Evolutionary conservation across 2,888 invertebrate genomes (phyloP).

Genomic region (Augochlorella aurata): DNA sequence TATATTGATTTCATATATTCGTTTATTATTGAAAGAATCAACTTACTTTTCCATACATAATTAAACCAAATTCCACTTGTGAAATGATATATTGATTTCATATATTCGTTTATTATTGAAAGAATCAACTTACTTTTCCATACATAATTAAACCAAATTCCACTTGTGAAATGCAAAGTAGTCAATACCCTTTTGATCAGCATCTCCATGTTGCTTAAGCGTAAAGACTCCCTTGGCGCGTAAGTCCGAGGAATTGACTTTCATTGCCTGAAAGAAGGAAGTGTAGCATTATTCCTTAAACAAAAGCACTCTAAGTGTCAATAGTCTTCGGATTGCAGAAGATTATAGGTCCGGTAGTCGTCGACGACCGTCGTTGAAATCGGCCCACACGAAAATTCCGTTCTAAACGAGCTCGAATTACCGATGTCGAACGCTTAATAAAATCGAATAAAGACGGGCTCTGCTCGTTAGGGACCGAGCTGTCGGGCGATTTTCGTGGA

Average conservation of each 20-base stretch:
- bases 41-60: not conserved
- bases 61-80: not conserved
- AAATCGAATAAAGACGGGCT: slow-evolving; percentile 10
- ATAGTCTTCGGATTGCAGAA: not conserved
- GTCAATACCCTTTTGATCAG: not conserved
- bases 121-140: not conserved
- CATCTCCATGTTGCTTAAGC: not conserved
- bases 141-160: not conserved
- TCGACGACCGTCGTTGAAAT: slow-evolving; percentile 4
- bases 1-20: not conserved
- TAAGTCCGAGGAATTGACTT: not conserved
- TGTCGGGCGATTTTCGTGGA: slow-evolving; percentile 48
- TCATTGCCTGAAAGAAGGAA: not conserved
- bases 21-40: no score
- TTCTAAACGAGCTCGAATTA: slow-evolving; percentile 28
- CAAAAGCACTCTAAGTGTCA: not conserved
- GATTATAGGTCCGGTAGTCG: not conserved
- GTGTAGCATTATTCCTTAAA: slow-evolving; percentile 19
- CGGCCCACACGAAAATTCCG: slow-evolving; percentile 38
- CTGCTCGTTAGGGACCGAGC: slow-evolving; percentile 11
- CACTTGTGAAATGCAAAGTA: not conserved
- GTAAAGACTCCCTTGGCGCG: not conserved
- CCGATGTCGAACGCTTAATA: not conserved
- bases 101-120: no score
- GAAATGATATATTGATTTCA: not conserved